Evolutionary conservation across 1,140 invertebrate species (phyloP).

Genomic region (Nephila pilipes): DNA sequence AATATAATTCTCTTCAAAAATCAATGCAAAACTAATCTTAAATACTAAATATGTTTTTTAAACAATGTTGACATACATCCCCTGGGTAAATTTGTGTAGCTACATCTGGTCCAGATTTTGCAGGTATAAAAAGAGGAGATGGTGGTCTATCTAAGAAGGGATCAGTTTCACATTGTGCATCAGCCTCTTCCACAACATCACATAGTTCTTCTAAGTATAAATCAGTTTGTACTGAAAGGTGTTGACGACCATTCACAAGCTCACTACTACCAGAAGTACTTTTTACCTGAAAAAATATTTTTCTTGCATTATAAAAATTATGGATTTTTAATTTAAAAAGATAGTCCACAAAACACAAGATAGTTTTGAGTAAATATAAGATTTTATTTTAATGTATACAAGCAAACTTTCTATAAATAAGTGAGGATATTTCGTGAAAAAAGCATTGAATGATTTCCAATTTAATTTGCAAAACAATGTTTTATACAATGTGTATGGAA

Average conservation of each 20-base stretch:
- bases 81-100: conserved; percentile 92
- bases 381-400: too few relatives aligned
- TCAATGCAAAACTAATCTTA: background rate
- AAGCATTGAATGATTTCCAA: too few relatives aligned
- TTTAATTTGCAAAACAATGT: too few relatives aligned
- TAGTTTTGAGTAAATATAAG: too few relatives aligned
- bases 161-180: conserved; percentile 92
- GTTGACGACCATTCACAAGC: conserved; percentile 88
- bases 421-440: too few relatives aligned
- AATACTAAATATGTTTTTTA: background rate
- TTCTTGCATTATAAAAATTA: too few relatives aligned
- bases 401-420: too few relatives aligned
- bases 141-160: conserved; percentile 89
- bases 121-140: conserved; percentile 87
- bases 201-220: conserved; percentile 91
- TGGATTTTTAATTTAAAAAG: too few relatives aligned
- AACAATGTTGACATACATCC: conserved; percentile 85
- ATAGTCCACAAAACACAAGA: too few relatives aligned
- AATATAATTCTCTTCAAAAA: background rate
- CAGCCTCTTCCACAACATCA: conserved; percentile 83
- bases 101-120: conserved; percentile 89
- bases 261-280: conserved; percentile 4
- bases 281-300: conserved; percentile 3
- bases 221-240: conserved; percentile 93
- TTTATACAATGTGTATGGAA: too few relatives aligned